Evolutionary conservation across 2,113 vertebrate genomes (phyloP), one percentile per base, ranked within the genome.

Genomic region (Desmodus rotundus): DNA sequence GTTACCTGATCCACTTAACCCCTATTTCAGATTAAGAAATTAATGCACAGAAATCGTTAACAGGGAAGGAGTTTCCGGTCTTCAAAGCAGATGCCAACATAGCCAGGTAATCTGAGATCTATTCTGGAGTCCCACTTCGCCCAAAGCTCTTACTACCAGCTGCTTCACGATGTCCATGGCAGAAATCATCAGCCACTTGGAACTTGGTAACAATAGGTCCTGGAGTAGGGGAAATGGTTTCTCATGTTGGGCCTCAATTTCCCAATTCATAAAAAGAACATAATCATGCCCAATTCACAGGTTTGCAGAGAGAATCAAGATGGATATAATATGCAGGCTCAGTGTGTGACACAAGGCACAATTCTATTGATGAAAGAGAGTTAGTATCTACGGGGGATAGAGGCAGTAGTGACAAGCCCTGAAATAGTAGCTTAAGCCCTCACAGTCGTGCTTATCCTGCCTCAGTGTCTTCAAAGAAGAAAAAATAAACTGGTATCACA

Each of bases 321-420:
- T 7, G 2, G 12, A 26, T 65, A 15, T 81, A 89, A 81, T 28
- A 52, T n/a, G 20, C 54, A 85, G 87, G 28, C 56, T 88, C 14
- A 2, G 28, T 9, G 1, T 26, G 22, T 41, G 33, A 83, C 14
- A n/a, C 0, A 0, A 81, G 22, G 52, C 17, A 3, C 7, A 5
- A 2, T 26, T 43, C 15, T 67, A 1, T 7, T 14, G 19, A 33
- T n/a, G 33, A 72, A 81, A 81, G n/a, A 33, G 2, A 74, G 17
- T 38, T 31, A 3, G 14, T 15, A 52, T 3, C n/a, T 41, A 22
- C 10, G 17, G 14, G 12, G 58, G 26, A 0, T 56, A 2, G 12
- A 1, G 16, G 16, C 5, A 20, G 26, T 8, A n/a, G 11, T 3
- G 24, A n/a, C 4, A 6, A 0, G 1, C n/a, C 56, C 43, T 17